Base-by-base conservation (phyloP, 2,888 invertebrate species). In the Drosophila cyrtoloma region DNA sequence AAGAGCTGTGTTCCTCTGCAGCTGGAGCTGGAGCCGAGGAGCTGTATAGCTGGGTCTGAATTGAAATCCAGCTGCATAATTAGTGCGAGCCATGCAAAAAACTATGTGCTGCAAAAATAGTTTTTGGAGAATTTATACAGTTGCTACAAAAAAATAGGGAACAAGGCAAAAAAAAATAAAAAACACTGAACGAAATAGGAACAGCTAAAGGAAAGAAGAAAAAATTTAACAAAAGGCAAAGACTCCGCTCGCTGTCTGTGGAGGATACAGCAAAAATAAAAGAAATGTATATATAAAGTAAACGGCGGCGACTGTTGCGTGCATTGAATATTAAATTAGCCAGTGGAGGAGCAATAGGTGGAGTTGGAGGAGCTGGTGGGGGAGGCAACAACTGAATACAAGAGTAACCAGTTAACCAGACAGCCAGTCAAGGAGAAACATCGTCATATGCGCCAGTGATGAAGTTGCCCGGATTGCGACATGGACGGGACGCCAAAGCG, bases 241-340 rank as follows among this genome's bases (percentile, higher is more conserved):
- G 59, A 68, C 47, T 60, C 6, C 51, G 30, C 12, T n/a, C 19
- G 30, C 30, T n/a, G 19, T 30, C 35, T 16, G 60, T 28, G 30
- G 47, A 33, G 30, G 47, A 33, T 55, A 26, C 22, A 53, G 39
- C 51, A 47, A 47, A 47, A 16, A 47, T 5, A 47, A 9, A 16
- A 64, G 44, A 50, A 47, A 53, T 35, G 1, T 56, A 71, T 73
- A 77, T 75, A 73, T 65, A 62, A 81, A 76, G 80, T 75, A 82
- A 89, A 77, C 73, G 85, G 42, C 75, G 83, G 80, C 71, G 84
- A 83, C 82, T 81, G 79, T 77, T 82, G 87, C 90, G 90, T 89
- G 89, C 82, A 79, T 79, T 86, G 89, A 86, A 89, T 89, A 79
- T 77, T 80, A 90, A 89, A 90, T 90, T 77, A 89, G 81, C 73